Evolutionary conservation across 2,888 invertebrate species (phyloP), one percentile per base, ranked within the genome.

Genomic region (Blera fallax): DNA sequence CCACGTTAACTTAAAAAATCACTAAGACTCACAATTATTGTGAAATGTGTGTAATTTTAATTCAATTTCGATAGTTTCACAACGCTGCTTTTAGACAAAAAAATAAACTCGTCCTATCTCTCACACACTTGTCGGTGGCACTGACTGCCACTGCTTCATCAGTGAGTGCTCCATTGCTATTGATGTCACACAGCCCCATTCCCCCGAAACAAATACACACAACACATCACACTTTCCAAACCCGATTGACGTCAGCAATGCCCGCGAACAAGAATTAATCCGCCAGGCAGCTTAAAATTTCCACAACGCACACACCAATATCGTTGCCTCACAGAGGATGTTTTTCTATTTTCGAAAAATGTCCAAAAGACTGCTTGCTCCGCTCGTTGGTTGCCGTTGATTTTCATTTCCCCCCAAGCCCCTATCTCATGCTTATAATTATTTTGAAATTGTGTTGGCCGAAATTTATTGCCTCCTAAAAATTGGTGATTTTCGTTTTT

Each of bases 171-270:
- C 69, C 52, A 69, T 60, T 48, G 34, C 60, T 67, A 64, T 65
- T 73, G 43, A 69, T 40, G 69, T 62, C 65, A 24, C 21, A 18
- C 27, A 34, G 45, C 32, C 78, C 45, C 56, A 37, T 56, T 40
- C 67, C 21, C 29, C 48, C 32, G 29, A 83, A 65, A 70, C n/a
- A 72, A 62, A 83, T 65, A 65, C 65, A 70, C 56, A 29, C 43
- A 60, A 16, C 56, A 16, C 29, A 52, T 60, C n/a, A n/a, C n/a
- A 56, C 65, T 70, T 76, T 65, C 81, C 60, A 72, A 76, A 65
- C 43, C 8, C 90, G 70, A 91, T 91, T 91, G 91, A 91, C 91
- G 91, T 91, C 91, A 91, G 91, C 91, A 91, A 89, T 91, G 91
- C 91, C 91, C 91, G 91, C 91, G 90, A 91, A 89, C 88, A 87